Evolutionary conservation across 2,888 invertebrate genomes (phyloP).

Genomic region (Isoperla grammatica): DNA sequence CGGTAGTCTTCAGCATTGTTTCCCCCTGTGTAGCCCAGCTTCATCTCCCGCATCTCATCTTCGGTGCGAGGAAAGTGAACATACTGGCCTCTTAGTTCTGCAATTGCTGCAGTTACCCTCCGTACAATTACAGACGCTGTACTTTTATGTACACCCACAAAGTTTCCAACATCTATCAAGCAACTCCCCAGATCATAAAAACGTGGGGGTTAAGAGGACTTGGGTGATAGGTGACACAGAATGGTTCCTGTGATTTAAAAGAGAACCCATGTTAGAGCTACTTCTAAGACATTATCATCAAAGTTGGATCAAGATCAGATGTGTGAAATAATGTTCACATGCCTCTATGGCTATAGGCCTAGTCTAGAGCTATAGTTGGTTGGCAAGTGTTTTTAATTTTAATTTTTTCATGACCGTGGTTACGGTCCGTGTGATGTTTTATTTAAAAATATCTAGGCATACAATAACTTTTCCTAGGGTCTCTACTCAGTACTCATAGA

Average conservation of each 20-base stretch:
- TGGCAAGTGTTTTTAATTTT: too few relatives aligned
- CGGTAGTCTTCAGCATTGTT: conserved; percentile 14
- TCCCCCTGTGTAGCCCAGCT: conserved; percentile 14
- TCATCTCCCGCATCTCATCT: not conserved
- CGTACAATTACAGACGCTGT: not conserved
- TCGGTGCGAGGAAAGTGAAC: conserved; percentile 2
- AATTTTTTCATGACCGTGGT: too few relatives aligned
- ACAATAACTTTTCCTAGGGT: too few relatives aligned
- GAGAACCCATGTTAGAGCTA: too few relatives aligned
- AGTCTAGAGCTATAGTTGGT: too few relatives aligned
- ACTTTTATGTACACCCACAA: not conserved
- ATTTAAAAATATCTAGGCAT: too few relatives aligned
- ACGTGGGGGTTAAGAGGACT: not conserved
- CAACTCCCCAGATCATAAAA: not conserved
- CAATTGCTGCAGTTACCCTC: not conserved
- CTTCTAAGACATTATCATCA: too few relatives aligned
- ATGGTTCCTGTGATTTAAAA: conserved; percentile 2
- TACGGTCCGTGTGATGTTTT: too few relatives aligned
- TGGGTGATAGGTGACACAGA: not conserved
- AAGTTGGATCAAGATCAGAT: too few relatives aligned
- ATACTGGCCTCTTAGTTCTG: not conserved
- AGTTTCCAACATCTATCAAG: not conserved
- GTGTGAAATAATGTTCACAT: too few relatives aligned
- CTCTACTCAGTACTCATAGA: too few relatives aligned
- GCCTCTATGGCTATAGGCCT: too few relatives aligned